Base-by-base conservation (phyloP, 1,140 invertebrate species). In the Cataglyphis hispanica region DNA sequence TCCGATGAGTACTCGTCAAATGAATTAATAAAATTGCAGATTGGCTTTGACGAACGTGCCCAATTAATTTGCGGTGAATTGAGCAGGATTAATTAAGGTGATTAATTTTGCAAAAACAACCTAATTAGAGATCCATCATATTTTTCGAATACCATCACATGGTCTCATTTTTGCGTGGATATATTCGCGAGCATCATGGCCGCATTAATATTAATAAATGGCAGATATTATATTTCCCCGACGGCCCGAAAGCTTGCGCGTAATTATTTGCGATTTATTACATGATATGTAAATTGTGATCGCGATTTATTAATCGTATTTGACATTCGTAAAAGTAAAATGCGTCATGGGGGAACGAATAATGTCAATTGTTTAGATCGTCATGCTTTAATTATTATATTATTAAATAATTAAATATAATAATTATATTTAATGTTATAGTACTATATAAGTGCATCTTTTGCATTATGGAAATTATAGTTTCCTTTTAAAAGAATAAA, bases 181-280 rank as follows among this genome's bases (percentile, higher is more conserved):
- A n/a, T n/a, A n/a, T n/a, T n/a, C 11, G 10, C 46, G 46, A 50
- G 37, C 56, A n/a, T 84, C 53, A 43, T 46, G 50, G 50, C 19
- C 19, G 25, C 61, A 75, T 87, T 76, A 60, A 86, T 87, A 86
- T 87, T 87, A 61, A 86, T 81, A 87, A 86, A 69, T 50, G 16
- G 4, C 40, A 27, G 67, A 37, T 16, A 37, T 37, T 37, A 40
- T 78, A 50, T 50, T 87, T 86, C 37, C 63, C 66, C 27, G 13
- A 4, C 27, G 64, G 13, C 2, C 1, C 11, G 37, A 81, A 63
- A 70, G 19, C 60, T 53, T 31, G 34, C 43, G 50, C 27, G 78
- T 72, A 81, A 81, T 81, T 84, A 84, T 84, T 84, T 72, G 27
- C 56, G 56, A 84, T 84, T 84, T 75, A 84, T 84, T 81, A 58